Conservation (phyloP, 1,140 invertebrate genomes). For the Caerostris darwini region DNA sequence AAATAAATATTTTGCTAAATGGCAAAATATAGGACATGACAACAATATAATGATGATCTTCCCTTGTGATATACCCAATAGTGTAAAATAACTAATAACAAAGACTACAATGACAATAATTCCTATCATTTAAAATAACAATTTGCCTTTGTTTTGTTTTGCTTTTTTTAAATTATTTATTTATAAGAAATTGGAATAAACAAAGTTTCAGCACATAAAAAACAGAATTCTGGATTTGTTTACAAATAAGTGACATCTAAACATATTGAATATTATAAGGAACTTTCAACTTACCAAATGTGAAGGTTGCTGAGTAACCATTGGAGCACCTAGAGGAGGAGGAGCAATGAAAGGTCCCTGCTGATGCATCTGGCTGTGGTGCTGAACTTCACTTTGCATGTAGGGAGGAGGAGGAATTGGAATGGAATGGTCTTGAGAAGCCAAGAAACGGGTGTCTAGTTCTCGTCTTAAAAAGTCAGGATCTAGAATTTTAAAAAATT, state of each 20-base stretch:
- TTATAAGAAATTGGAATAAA: too few relatives aligned
- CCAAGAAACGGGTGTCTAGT: slow-evolving; percentile 94
- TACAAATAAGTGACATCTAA: neutral
- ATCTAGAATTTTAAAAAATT: slow-evolving; percentile 79
- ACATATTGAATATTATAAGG: too few relatives aligned
- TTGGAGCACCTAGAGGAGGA: slow-evolving; percentile 84
- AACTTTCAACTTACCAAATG: slow-evolving; percentile 65
- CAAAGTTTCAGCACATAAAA: neutral
- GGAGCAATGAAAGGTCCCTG: slow-evolving; percentile 87
- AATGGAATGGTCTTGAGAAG: slow-evolving; percentile 86
- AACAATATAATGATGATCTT: too few relatives aligned
- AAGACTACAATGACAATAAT: too few relatives aligned
- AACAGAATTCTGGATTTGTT: neutral
- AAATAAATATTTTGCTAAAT: too few relatives aligned
- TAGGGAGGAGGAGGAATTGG: slow-evolving; percentile 86
- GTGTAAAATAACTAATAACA: too few relatives aligned
- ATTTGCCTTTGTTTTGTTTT: too few relatives aligned
- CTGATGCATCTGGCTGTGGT: slow-evolving; percentile 90
- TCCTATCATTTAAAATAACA: too few relatives aligned
- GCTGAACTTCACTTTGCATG: slow-evolving; percentile 90
- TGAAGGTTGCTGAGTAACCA: slow-evolving; percentile 79
- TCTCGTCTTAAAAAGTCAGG: slow-evolving; percentile 93
- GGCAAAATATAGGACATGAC: too few relatives aligned
- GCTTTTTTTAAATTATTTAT: too few relatives aligned
- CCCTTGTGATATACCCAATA: too few relatives aligned